Base-by-base conservation (phyloP, 1,140 invertebrate genomes). In the Euwallacea fornicatus region DNA sequence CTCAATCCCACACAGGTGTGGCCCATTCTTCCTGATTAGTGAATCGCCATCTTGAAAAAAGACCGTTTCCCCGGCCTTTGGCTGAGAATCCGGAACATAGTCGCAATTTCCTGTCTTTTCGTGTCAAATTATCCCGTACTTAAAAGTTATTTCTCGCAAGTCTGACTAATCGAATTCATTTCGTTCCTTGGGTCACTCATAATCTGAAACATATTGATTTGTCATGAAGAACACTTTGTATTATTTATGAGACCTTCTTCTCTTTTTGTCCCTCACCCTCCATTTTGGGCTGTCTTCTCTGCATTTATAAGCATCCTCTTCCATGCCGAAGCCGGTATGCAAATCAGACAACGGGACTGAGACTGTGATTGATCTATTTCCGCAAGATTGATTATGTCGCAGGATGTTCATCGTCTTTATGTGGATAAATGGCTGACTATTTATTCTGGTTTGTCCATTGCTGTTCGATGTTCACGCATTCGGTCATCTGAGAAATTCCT, bases 291-390 rank as follows among this genome's bases (percentile, higher is more conserved):
- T 80, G 77, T 78, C 78, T 80, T 80, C 78, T 73, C 72, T 73
- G 77, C 79, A 80, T 81, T 81, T 81, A 81, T 80, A 81, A 80
- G 80, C 79, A 81, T 81, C 78, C 79, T 80, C 76, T 68, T 77
- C 72, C 13, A 10, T 50, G 46, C 46, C 46, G 46, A 50, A 79
- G 79, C 80, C 79, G 79, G 76, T 78, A 81, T 81, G 79, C 79
- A 81, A 81, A 81, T 81, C 78, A 81, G 78, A 77, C 76, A 77
- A 74, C 73, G 74, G 75, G 73, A 73, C 76, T 76, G 71, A 74
- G 78, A 78, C 76, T 81, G 79, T 81, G 79, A 81, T 81, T 81
- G 78, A 81, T 81, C 79, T 79, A 78, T 79, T 77, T 80, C 77
- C 78, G 75, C 68, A 79, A 81, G 79, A 81, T 81, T 80, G 79